Conservation (phyloP, 1,140 invertebrate species). For the Agrypnia vestita region DNA sequence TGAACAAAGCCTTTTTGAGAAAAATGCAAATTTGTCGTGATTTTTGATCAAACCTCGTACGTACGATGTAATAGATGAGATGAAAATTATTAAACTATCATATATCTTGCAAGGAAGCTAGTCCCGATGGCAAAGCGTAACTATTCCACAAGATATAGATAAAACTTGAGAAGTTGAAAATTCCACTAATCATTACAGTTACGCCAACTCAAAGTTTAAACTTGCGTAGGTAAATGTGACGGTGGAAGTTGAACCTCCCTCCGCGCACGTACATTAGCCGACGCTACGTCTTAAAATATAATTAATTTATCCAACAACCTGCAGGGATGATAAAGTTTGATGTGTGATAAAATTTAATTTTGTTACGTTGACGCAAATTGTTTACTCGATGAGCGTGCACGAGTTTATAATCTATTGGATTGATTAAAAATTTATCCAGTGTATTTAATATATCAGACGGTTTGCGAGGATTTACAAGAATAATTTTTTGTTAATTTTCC, state of each 20-base stretch:
- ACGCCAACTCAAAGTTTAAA: neutral
- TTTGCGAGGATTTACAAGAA: neutral
- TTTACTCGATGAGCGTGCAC: neutral
- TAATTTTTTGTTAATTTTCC: neutral
- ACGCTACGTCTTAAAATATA: slow-evolving; percentile 9
- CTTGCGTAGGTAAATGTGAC: neutral
- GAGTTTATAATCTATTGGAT: neutral
- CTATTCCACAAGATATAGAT: neutral
- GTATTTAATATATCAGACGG: neutral
- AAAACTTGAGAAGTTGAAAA: neutral
- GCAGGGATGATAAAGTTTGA: neutral
- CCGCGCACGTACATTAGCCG: neutral
- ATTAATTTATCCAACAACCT: slow-evolving; percentile 8
- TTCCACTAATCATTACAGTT: neutral
- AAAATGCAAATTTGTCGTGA: too few relatives aligned
- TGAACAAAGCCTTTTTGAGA: too few relatives aligned
- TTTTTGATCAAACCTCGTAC: too few relatives aligned
- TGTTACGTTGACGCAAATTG: neutral
- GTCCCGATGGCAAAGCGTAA: too few relatives aligned
- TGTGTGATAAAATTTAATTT: slow-evolving; percentile 25
- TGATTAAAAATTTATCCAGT: neutral
- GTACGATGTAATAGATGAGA: too few relatives aligned
- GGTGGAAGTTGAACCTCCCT: neutral
- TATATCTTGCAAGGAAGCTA: too few relatives aligned
- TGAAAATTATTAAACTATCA: too few relatives aligned